These are phyloP conservation scores for Gallinago nigripennis DNA, from an alignment of 2,797 vertebrate species.

Conservation along the genomic window DNA sequence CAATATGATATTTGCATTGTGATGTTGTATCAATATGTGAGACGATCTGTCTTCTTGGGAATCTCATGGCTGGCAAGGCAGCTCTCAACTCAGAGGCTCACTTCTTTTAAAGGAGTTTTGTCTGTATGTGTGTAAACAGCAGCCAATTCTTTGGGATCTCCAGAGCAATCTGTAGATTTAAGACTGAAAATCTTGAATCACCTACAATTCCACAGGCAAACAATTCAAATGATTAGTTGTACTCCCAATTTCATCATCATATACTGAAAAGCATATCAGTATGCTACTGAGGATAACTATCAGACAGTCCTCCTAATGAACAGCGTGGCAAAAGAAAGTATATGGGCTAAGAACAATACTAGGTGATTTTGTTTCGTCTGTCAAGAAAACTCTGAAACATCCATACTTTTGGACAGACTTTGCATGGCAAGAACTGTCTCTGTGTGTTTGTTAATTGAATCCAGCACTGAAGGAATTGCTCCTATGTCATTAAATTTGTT, in stretches of 20 bases:
- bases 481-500: conserved; percentile 25
- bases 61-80: neutral
- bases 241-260: neutral
- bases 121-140: conserved; percentile 40
- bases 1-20: conserved; percentile 53
- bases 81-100: neutral
- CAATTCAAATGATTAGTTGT: neutral
- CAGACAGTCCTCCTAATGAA: neutral
- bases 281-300: neutral
- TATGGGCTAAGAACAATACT: neutral
- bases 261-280: neutral
- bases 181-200: conserved; percentile 42
- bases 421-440: conserved; percentile 34
- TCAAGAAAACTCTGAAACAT: neutral
- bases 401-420: neutral
- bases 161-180: conserved; percentile 54
- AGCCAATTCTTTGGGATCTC: conserved; percentile 39
- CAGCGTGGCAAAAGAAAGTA: neutral
- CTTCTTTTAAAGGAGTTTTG: conserved; percentile 65
- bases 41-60: conserved; percentile 21
- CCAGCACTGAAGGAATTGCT: conserved; percentile 51
- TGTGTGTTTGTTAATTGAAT: conserved; percentile 20
- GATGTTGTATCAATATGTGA: conserved; percentile 45
- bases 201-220: conserved; percentile 3
- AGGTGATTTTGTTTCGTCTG: neutral